Evolutionary conservation across 2,888 invertebrate species (phyloP).

Genomic region (Scotopteryx bipunctaria): DNA sequence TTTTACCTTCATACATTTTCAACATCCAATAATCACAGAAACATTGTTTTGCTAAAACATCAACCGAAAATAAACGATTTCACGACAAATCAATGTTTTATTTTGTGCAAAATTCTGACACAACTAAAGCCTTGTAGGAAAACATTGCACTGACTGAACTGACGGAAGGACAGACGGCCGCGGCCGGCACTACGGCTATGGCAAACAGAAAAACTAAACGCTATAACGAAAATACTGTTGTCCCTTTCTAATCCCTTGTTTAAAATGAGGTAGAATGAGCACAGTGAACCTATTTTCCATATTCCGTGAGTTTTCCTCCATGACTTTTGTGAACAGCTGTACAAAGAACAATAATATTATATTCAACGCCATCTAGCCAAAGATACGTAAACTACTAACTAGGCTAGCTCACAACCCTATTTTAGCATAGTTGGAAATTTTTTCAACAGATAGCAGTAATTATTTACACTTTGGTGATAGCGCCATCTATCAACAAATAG

Average conservation of each 20-base stretch:
- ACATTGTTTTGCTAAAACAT: neutral
- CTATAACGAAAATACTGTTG: neutral
- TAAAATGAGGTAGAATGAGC: conserved; percentile 23
- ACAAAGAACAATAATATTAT: conserved; percentile 5
- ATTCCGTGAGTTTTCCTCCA: conserved; percentile 10
- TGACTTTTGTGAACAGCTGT: too few relatives aligned
- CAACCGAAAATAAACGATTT: conserved; percentile 12
- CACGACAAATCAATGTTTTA: conserved; percentile 11
- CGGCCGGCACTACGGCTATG: too few relatives aligned
- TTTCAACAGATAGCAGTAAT: conserved; percentile 2
- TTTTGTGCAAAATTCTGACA: conserved; percentile 4
- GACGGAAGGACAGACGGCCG: too few relatives aligned
- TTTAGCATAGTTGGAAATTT: neutral
- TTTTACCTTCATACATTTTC: neutral
- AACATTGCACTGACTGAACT: conserved; percentile 23
- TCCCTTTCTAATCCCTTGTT: conserved; percentile 17
- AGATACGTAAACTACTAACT: neutral
- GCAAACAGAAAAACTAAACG: neutral
- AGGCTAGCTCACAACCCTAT: neutral
- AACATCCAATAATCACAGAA: neutral
- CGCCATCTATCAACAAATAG: neutral
- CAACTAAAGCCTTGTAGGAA: conserved; percentile 16
- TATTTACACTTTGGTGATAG: neutral
- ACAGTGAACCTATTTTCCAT: conserved; percentile 6
- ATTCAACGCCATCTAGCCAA: conserved; percentile 17